phyloP scores from a whole-genome alignment of 2,888 invertebrate genomes.

The Dendrolimus houi region DNA sequence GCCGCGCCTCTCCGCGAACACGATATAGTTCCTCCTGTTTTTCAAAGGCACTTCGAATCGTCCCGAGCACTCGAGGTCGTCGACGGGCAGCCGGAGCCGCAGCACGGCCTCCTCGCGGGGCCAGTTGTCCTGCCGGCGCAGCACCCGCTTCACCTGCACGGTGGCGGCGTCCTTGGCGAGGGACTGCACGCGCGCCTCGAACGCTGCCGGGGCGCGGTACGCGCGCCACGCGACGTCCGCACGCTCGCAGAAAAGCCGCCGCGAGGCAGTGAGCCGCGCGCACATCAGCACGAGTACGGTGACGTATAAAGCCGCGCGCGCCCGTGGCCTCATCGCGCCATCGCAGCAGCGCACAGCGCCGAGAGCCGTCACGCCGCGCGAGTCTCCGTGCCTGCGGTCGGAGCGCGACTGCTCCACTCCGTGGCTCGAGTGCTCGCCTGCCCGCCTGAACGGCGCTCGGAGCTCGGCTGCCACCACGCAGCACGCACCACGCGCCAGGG shows the following conservation, averaged over 20 bases:
- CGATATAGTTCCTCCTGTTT: conserved; percentile 65
- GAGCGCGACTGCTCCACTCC: conserved; percentile 59
- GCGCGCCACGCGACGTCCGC: conserved; percentile 73
- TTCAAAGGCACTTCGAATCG: conserved; percentile 66
- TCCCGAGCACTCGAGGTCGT: conserved; percentile 52
- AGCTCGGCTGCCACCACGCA: conserved; percentile 4
- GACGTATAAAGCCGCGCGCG: conserved; percentile 69
- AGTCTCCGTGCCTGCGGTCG: conserved; percentile 50
- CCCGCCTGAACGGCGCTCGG: conserved; percentile 4
- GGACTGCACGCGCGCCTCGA: conserved; percentile 68
- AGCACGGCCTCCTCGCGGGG: conserved; percentile 54
- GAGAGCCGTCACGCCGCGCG: conserved; percentile 29
- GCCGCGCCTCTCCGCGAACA: conserved; percentile 65
- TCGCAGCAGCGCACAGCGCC: conserved; percentile 49
- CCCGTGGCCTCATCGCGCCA: conserved; percentile 70
- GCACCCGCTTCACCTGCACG: conserved; percentile 57
- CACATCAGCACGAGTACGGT: conserved; percentile 54
- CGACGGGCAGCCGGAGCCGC: conserved; percentile 48
- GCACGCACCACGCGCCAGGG: conserved; percentile 7
- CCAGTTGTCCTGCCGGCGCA: conserved; percentile 62
- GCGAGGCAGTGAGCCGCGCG: conserved; percentile 48
- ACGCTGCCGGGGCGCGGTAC: conserved; percentile 68
- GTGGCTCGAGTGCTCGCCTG: conserved; percentile 1
- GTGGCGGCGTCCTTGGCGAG: conserved; percentile 60
- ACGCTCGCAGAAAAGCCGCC: conserved; percentile 70